Base-by-base conservation (phyloP, 2,797 vertebrate genomes). In the Fistularia tabacaria region DNA sequence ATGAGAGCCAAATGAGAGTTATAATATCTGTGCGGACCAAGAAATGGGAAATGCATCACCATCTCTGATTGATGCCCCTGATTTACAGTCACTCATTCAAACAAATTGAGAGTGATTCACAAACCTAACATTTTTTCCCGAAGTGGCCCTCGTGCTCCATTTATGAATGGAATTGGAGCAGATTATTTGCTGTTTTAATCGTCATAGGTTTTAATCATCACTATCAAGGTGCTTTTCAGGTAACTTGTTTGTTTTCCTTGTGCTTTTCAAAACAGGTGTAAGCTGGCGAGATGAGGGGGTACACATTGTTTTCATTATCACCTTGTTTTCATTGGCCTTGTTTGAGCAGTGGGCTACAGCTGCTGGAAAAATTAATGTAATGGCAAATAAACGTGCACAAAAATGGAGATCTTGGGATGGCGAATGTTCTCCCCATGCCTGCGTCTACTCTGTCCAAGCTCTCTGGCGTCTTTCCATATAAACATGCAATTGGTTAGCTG, bases 1-100 rank as follows among this genome's bases (percentile, higher is more conserved):
- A 76, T 65, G 76, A 78, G 76, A 77, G 54, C 15, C 64, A 77
- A 75, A 81, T 75, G 77, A 77, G 82, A 84, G 74, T 72, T 73
- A 50, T 73, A 82, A 83, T 85, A 77, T 76, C 57, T 61, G 52
- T 1, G 62, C 54, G 50, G 60, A 67, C 63, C 51, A 53, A 11
- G 14, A 12, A 13, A 45, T 13, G 14, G 14, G 64, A 62, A 74
- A 81, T 82, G 78, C 71, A 82, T 81, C 81, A 79, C 57, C 67
- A 74, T 76, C 72, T 56, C 57, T 38, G 14, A 63, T 50, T 53
- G 59, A 74, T 49, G 69, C 62, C 69, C 69, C 65, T 8, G 49
- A 73, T 75, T 66, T 51, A 55, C 54, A 6, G 80, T 85, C 54
- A 51, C 50, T 79, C 72, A 76, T 69, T 74, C 52, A 57, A 66